Base-by-base conservation (phyloP, 2,888 invertebrate species). In the Lasioglossum figueresi region DNA sequence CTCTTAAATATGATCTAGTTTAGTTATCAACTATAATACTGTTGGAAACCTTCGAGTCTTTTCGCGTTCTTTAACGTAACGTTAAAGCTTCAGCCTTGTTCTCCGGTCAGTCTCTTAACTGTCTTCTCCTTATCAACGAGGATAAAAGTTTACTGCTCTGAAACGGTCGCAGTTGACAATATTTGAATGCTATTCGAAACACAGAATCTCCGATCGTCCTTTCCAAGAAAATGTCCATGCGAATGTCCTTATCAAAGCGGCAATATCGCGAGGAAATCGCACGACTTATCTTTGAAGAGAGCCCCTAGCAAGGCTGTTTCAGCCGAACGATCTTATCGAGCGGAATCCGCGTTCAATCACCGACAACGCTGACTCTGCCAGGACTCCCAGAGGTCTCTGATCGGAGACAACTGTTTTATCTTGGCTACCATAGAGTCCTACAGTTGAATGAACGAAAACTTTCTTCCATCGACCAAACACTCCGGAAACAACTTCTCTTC, bases 351-450 rank as follows among this genome's bases (percentile, higher is more conserved):
- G 40, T 75, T 59, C 48, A 78, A 84, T 79, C 75, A 68, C 75
- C 74, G 68, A n/a, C 27, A 66, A 82, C 48, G 76, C 23, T 56
- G 76, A 76, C 59, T 59, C 73, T 12, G 37, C 37, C 66, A 66
- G 74, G 63, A 66, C 74, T 74, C 73, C n/a, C 48, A 31, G 76
- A 70, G 40, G 59, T 81, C 80, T 79, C 72, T 72, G 48, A 85
- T 71, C 71, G 81, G 72, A 75, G 79, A 87, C 74, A 72, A 68
- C 14, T 75, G 70, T n/a, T 79, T 71, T 89, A 86, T 89, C 88
- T 56, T 72, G 14, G 5, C 66, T 19, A 73, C 19, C 75, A 70
- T 80, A 81, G 74, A 83, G 80, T 83, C 31, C 77, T 80, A 77
- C 56, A 76, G 40, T 2, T 34, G 80, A 83, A 88, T 83, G 86